Conservation (phyloP, 2,113 vertebrate species). For the Cryptomyrus ogoouensis region DNA sequence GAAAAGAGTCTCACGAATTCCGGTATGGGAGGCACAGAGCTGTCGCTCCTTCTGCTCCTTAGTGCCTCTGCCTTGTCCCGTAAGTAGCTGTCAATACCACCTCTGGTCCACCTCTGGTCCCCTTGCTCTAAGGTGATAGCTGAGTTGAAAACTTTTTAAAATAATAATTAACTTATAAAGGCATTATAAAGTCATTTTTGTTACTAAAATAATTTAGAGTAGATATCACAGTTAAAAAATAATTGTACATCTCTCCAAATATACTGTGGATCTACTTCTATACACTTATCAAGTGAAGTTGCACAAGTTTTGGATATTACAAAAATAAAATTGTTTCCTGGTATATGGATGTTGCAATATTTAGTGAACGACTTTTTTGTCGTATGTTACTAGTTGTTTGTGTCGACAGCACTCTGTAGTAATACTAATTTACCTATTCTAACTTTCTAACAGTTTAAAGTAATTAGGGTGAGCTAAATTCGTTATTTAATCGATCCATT, state of each 20-base stretch:
- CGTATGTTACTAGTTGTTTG: not conserved
- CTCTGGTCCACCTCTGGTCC: not conserved
- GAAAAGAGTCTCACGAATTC: slow-evolving; percentile 54
- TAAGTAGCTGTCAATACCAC: slow-evolving; percentile 41
- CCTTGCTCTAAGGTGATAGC: not conserved
- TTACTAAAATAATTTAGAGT: not conserved
- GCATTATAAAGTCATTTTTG: not conserved
- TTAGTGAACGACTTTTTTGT: not conserved
- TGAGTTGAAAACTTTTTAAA: not conserved
- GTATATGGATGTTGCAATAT: not conserved
- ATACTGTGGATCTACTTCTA: not conserved
- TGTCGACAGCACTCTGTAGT: not conserved
- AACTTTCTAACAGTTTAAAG: not conserved
- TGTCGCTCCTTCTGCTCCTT: slow-evolving; percentile 60
- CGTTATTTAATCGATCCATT: not conserved
- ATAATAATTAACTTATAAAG: not conserved
- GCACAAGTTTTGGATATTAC: not conserved
- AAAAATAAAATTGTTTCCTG: not conserved
- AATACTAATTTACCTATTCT: not conserved
- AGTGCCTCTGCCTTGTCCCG: slow-evolving; percentile 45
- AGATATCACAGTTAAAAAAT: not conserved
- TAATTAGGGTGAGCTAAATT: not conserved
- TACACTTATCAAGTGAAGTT: not conserved
- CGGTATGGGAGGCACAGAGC: slow-evolving; percentile 62
- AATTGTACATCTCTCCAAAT: not conserved